Base-by-base conservation (phyloP, 2,113 vertebrate species). In the Larimichthys polyactis region DNA sequence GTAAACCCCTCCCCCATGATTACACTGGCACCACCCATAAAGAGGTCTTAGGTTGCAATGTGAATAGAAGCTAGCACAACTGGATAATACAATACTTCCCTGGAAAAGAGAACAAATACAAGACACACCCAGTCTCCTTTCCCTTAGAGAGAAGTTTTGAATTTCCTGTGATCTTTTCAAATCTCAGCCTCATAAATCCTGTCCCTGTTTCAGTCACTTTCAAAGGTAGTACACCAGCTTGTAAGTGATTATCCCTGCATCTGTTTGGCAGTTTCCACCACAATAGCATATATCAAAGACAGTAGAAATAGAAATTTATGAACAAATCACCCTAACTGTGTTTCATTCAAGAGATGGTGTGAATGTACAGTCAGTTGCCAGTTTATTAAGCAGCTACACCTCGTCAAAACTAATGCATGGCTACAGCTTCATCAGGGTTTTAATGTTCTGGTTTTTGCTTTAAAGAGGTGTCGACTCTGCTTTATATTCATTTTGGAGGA, bases 1-100 rank as follows among this genome's bases (percentile, higher is more conserved):
- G 20, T 36, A 75, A 75, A 29, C 81, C 78, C 86, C 80, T 68
- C 79, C 82, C 80, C 51, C 78, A 48, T 77, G 20, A 71, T 80
- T 60, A 72, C 43, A 29, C 29, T 27, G 44, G 22, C 58, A 75
- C 72, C 83, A 77, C 69, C 87, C 84, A 68, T 82, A 83, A 57
- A 64, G n/a, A 75, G 22, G 67, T 65, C 60, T 88, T 66, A 46
- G 63, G 46, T 92, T 82, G 71, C 87, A 22, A 16, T 49, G 24
- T 32, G 22, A 71, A 77, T 19, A 75, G 36, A 78, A 65, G n/a
- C 44, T 20, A 68, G 16, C 7, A 24, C 22, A 85, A 59, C 17
- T 66, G 43, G 24, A 71, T 16, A 48, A 66, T 68, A 68, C 11
- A 81, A 74, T 51, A 63, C 14, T 43, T 60, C 27, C 17, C n/a